Evolutionary conservation across 2,888 invertebrate genomes (phyloP).

Genomic region (Harmothoe impar): DNA sequence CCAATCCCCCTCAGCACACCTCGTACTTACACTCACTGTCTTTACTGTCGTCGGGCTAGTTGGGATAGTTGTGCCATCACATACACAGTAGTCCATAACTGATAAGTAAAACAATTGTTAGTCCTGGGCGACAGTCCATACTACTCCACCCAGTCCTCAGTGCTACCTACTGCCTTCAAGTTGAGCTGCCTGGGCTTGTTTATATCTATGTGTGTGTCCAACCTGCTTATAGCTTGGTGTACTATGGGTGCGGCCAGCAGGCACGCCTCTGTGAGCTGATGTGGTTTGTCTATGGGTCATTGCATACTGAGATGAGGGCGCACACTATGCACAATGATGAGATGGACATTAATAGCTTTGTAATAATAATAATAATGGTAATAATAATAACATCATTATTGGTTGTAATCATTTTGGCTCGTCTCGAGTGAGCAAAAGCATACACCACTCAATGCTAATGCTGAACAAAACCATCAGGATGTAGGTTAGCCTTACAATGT

Average conservation of each 20-base stretch:
- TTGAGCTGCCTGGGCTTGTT: constrained; percentile 60
- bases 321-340: constrained; percentile 39
- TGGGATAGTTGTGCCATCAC: neutral
- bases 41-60: constrained; percentile 8
- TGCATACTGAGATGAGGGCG: constrained; percentile 40
- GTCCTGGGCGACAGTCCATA: neutral
- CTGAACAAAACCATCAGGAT: constrained; percentile 57
- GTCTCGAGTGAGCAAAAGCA: constrained; percentile 57
- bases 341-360: constrained; percentile 52
- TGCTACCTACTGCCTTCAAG: constrained; percentile 52
- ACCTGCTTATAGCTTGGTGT: constrained; percentile 27
- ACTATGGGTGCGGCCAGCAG: neutral
- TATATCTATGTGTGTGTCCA: neutral
- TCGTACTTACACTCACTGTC: neutral
- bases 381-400: constrained; percentile 52
- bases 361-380: constrained; percentile 18
- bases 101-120: constrained; percentile 23
- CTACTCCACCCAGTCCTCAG: neutral
- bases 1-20: constrained; percentile 51
- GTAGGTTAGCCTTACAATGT: constrained; percentile 55
- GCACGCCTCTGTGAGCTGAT: constrained; percentile 17
- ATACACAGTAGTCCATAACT: neutral
- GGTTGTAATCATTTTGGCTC: constrained; percentile 55
- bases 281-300: constrained; percentile 42
- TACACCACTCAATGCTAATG: constrained; percentile 58